A percentile compares a stretch with the other conserved stretches of the same genome.
phyloP scores from a whole-genome alignment of 2,113 vertebrate species.

The Phylloscopus trochiloides region DNA sequence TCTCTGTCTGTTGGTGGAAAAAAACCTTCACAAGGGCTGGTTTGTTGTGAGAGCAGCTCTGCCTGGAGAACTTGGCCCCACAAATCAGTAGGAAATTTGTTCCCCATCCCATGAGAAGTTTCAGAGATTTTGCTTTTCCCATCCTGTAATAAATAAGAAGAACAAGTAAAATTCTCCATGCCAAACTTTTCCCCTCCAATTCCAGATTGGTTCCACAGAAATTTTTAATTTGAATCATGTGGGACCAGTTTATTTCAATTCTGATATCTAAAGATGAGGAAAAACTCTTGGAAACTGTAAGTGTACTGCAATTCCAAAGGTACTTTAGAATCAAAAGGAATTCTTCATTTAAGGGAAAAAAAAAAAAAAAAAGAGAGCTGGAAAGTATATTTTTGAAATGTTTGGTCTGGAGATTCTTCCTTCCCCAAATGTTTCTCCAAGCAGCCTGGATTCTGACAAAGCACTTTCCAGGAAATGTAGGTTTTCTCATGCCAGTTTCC shows the following conservation, averaged over 20 bases:
- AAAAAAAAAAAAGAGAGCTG: too few relatives aligned
- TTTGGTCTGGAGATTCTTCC: not conserved
- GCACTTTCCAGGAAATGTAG: not conserved
- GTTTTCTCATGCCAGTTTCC: not conserved
- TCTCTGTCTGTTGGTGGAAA: not conserved
- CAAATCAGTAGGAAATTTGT: not conserved
- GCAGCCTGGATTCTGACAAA: not conserved
- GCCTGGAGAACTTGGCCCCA: not conserved
- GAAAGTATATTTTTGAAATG: not conserved
- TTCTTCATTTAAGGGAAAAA: not conserved
- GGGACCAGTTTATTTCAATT: not conserved
- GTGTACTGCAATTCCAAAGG: not conserved
- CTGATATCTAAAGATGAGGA: not conserved
- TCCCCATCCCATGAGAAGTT: not conserved
- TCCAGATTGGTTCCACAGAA: not conserved
- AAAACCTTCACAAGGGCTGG: not conserved
- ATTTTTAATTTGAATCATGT: not conserved
- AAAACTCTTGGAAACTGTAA: not conserved
- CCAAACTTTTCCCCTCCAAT: not conserved
- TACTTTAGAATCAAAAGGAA: not conserved
- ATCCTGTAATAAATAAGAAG: not conserved
- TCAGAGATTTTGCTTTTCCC: not conserved
- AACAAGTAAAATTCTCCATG: not conserved
- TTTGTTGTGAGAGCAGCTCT: not conserved
- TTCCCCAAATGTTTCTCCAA: not conserved